A percentile compares a stretch with the other conserved stretches of the same genome.
phyloP scores from a whole-genome alignment of 2,797 vertebrate genomes.

The Echeneis naucrates region DNA sequence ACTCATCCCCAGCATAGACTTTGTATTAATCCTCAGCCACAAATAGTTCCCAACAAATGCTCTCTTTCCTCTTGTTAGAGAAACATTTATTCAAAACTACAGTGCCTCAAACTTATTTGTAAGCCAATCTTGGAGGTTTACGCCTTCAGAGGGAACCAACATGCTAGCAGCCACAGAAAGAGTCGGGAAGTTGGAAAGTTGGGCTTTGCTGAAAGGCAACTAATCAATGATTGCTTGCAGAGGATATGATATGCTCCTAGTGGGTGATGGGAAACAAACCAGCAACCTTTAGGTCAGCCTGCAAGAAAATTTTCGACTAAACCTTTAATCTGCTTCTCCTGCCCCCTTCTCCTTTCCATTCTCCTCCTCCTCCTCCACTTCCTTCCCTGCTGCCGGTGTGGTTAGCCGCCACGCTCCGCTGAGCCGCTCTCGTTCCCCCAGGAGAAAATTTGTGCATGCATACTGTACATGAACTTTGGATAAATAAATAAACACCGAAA shows the following conservation, averaged over 20 bases:
- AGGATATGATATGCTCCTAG: constrained; percentile 12
- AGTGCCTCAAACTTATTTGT: background rate
- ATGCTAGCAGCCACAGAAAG: background rate
- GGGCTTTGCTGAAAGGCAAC: constrained; percentile 49
- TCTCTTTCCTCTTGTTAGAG: background rate
- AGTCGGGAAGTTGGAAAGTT: constrained; percentile 31
- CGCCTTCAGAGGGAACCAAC: background rate
- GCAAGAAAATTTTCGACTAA: constrained; percentile 55
- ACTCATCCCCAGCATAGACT: background rate
- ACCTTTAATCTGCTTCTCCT: constrained; percentile 69
- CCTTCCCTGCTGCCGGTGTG: constrained; percentile 81
- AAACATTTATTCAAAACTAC: background rate
- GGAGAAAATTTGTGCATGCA: constrained; percentile 90
- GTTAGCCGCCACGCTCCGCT: constrained; percentile 88
- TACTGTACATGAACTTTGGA: constrained; percentile 93
- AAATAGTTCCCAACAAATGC: background rate
- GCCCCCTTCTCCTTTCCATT: constrained; percentile 14
- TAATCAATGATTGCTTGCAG: constrained; percentile 34
- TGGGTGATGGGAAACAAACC: constrained; percentile 54
- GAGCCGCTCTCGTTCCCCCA: constrained; percentile 82
- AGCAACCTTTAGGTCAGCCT: constrained; percentile 67
- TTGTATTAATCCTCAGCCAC: background rate
- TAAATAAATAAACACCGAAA: constrained; percentile 95
- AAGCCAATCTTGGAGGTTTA: background rate
- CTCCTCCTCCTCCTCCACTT: constrained; percentile 42